Conservation (phyloP, 2,888 invertebrate species). For the Sepiola atlantica region DNA sequence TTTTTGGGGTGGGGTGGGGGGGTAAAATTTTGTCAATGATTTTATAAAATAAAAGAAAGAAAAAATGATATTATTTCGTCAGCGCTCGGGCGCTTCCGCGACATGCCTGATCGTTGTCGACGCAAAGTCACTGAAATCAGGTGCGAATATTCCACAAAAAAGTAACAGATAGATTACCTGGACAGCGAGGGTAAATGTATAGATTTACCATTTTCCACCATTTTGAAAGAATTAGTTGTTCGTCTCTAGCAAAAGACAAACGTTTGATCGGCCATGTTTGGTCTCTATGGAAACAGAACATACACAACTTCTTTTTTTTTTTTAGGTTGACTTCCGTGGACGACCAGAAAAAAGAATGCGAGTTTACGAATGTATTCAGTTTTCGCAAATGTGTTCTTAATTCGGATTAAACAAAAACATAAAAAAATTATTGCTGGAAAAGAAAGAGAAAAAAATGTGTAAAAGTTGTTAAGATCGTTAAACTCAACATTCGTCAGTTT, state of each 20-base stretch:
- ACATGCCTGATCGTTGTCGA: too few species aligned
- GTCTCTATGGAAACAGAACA: background rate
- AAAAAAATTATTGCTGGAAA: background rate
- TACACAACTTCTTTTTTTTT: background rate
- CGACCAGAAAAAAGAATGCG: background rate
- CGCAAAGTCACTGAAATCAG: too few species aligned
- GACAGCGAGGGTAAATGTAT: background rate
- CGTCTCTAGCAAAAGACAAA: background rate
- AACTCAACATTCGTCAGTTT: background rate
- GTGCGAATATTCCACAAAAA: background rate
- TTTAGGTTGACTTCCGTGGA: background rate
- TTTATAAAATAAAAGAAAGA: too few species aligned
- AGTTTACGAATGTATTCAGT: background rate
- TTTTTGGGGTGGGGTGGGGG: too few species aligned
- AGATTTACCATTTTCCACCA: background rate
- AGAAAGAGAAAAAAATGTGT: background rate
- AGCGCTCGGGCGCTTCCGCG: too few species aligned
- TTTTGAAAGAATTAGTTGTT: background rate
- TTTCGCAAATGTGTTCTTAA: background rate
- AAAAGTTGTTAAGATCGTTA: background rate
- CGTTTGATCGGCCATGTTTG: background rate
- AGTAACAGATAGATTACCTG: background rate
- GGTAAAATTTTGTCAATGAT: too few species aligned
- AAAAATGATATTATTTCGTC: too few species aligned
- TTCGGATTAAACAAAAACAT: background rate